phyloP scores from a whole-genome alignment of 2,797 vertebrate genomes.

The Periophthalmus magnuspinnatus region DNA sequence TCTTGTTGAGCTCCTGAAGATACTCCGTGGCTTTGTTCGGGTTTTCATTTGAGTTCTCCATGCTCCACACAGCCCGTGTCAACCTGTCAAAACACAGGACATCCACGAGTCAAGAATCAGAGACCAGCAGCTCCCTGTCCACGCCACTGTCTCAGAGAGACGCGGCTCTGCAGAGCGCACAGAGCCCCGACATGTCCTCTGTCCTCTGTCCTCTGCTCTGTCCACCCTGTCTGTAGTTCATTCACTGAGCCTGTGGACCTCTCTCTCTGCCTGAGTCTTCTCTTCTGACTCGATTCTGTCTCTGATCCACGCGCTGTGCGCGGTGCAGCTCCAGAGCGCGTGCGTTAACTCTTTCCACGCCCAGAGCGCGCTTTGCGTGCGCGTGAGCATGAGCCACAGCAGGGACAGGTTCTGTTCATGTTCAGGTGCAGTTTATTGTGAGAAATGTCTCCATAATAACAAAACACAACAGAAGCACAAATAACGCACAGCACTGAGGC shows the following conservation, averaged over 20 bases:
- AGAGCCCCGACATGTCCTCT: slow-evolving; percentile 73
- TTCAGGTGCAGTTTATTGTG: neutral
- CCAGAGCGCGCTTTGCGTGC: neutral
- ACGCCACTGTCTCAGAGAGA: slow-evolving; percentile 40
- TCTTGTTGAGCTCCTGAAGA: slow-evolving; percentile 91
- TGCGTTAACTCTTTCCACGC: slow-evolving; percentile 9
- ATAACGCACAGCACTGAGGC: neutral
- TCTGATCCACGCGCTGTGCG: neutral
- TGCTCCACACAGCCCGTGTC: slow-evolving; percentile 65
- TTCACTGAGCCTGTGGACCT: neutral
- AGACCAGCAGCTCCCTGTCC: neutral
- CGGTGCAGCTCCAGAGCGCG: neutral
- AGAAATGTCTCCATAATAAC: neutral
- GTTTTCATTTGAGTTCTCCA: slow-evolving; percentile 87
- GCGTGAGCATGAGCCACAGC: neutral
- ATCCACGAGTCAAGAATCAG: slow-evolving; percentile 4
- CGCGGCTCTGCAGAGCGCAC: slow-evolving; percentile 42
- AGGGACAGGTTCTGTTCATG: neutral
- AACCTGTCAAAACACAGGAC: neutral
- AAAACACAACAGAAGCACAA: neutral
- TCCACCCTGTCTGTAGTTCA: no score
- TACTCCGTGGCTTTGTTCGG: slow-evolving; percentile 90
- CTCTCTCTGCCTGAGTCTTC: neutral
- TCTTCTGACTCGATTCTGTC: slow-evolving; percentile 3
- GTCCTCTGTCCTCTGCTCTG: slow-evolving; percentile 3